Percentiles rank a stretch among this genome's conserved stretches.
Evolutionary conservation across 2,797 vertebrate species (phyloP).

Genomic region (Antrozous pallidus): DNA sequence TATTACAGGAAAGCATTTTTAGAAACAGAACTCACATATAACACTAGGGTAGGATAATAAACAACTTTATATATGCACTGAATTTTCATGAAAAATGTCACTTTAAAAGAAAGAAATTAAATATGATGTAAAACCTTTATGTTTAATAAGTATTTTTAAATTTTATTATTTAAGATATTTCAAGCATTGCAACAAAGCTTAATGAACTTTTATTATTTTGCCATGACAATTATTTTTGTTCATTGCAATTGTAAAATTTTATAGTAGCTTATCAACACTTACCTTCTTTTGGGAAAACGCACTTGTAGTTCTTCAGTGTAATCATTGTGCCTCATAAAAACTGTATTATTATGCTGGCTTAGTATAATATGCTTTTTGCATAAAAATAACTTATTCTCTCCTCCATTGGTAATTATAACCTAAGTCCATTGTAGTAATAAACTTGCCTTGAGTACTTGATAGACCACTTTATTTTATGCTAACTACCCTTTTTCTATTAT

Average conservation of each 20-base stretch:
- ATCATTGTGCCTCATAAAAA: conserved; percentile 72
- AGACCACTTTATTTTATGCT: conserved; percentile 71
- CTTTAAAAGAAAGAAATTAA: conserved; percentile 57
- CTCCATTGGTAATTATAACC: conserved; percentile 71
- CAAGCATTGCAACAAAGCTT: conserved; percentile 54
- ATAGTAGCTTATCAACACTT: conserved; percentile 65
- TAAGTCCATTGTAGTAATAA: conserved; percentile 69
- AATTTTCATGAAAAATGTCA: conserved; percentile 33
- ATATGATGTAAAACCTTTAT: conserved; percentile 41
- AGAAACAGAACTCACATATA: neutral
- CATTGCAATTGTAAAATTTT: conserved; percentile 64
- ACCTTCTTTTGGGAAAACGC: conserved; percentile 66
- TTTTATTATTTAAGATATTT: conserved; percentile 69
- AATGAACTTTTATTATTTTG: conserved; percentile 60
- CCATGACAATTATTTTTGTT: conserved; percentile 66
- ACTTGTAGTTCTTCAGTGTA: conserved; percentile 59
- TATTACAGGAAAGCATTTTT: neutral
- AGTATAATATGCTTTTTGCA: conserved; percentile 71
- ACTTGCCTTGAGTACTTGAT: conserved; percentile 69
- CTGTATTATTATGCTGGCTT: conserved; percentile 68
- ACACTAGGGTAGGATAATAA: neutral
- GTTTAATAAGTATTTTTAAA: conserved; percentile 52
- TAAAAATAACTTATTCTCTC: conserved; percentile 73
- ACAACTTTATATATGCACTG: neutral
- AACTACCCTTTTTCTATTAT: conserved; percentile 70